Conservation (phyloP, 2,113 vertebrate species). For the Hoplias malabaricus region DNA sequence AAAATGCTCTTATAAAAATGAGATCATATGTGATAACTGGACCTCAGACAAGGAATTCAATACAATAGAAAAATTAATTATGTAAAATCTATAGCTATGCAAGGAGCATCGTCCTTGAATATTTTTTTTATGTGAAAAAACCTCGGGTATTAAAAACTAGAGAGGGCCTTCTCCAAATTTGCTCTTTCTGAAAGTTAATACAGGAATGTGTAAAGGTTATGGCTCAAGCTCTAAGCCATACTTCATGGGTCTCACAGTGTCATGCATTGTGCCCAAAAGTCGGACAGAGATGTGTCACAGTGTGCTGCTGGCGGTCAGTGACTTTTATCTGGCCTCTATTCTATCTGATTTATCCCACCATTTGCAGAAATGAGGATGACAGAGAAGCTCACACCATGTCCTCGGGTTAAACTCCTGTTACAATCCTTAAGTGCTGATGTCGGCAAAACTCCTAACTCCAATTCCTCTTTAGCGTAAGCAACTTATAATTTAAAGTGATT, state of each 20-base stretch:
- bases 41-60: too few species aligned
- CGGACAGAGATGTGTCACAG: constrained; percentile 32
- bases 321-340: constrained; percentile 48
- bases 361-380: constrained; percentile 34
- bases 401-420: constrained; percentile 14
- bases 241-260: constrained; percentile 14
- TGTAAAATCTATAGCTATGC: too few species aligned
- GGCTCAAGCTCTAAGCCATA: constrained; percentile 18
- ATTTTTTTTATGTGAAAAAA: too few species aligned
- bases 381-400: constrained; percentile 19
- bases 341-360: constrained; percentile 41
- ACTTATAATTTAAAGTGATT: not conserved
- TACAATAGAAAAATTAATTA: too few species aligned
- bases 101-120: too few species aligned
- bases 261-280: not conserved
- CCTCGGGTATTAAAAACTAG: too few species aligned
- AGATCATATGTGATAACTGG: too few species aligned
- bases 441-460: constrained; percentile 31
- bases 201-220: constrained; percentile 30
- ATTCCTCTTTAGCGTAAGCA: not conserved
- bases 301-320: constrained; percentile 43
- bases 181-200: constrained; percentile 23
- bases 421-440: constrained; percentile 9
- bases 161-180: constrained; percentile 4
- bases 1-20: too few species aligned